Base-by-base conservation (phyloP, 2,113 vertebrate species). In the Rhinolophus ferrumequinum region DNA sequence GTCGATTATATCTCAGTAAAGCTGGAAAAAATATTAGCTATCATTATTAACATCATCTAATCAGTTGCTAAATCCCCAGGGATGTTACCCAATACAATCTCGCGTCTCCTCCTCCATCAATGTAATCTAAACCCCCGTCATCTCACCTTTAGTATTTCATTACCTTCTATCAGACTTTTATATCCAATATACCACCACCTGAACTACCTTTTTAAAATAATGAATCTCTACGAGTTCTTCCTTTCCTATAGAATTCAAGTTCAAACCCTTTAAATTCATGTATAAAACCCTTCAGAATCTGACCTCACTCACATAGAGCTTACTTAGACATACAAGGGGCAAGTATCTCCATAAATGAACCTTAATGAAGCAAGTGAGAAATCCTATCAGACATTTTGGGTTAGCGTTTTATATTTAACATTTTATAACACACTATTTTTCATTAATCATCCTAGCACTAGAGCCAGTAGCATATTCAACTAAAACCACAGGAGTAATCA, bases 301-400 rank as follows among this genome's bases (percentile, higher is more conserved):
- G 58, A 84, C 58, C 79, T 95, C 15, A 76, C 9, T 64, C 6
- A 83, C 1, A 64, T 26, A 41, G 6, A 77, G 92, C 14, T 80
- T 66, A 83, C 50, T 83, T 30, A 93, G 44, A 93, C 26, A 77
- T 4, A 6, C 16, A 5, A 70, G 41, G 41, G 47, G 16, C 35
- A 83, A 86, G 6, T 60, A 50, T 22, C 28, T 69, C 75, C 28
- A 87, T 28, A 50, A 90, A 94, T 33, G 41, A 38, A 69, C 22
- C 14, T 62, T 73, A 62, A 66, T 64, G 44, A 84, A 86, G 26
- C n/a, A 92, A 89, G 35, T 50, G n/a, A 93, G 81, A 90, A 89
- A 5, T 60, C 58, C 22, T 73, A 83, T 19, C 7, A 76, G 66
- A 86, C 95, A 77, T 18, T 76, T 8, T 3, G 35, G 19, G 30